Percentiles rank a stretch among this genome's conserved stretches.
Evolutionary conservation across 2,113 vertebrate genomes (phyloP).

Genomic region (Gallinago media): DNA sequence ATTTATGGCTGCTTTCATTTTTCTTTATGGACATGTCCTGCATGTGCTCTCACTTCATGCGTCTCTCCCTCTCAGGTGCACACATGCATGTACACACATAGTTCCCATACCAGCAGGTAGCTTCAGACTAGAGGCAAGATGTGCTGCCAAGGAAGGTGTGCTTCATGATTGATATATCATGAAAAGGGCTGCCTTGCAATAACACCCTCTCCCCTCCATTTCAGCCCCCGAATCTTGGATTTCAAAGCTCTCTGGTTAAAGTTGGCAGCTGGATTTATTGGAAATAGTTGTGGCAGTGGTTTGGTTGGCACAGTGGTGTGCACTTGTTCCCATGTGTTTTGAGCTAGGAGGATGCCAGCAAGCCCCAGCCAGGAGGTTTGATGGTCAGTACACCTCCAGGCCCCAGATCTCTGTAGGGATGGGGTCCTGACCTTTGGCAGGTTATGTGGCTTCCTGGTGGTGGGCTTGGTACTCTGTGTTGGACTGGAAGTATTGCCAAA

Average conservation of each 20-base stretch:
- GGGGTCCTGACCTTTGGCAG: neutral
- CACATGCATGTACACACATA: accelerated
- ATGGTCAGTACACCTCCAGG: neutral
- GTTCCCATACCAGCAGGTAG: neutral
- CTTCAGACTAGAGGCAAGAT: neutral
- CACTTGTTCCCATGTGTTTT: accelerated
- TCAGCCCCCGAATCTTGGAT: neutral
- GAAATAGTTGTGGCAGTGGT: accelerated
- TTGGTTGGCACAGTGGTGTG: neutral
- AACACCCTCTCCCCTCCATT: neutral
- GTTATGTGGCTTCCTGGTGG: neutral
- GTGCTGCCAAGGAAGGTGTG: neutral
- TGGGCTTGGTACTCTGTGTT: neutral
- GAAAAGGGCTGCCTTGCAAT: neutral
- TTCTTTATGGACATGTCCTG: neutral
- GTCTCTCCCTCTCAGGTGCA: neutral
- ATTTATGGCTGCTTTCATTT: neutral
- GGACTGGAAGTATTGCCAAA: neutral
- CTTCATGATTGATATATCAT: neutral
- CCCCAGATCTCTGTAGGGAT: neutral
- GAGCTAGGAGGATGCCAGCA: neutral
- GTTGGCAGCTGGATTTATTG: neutral
- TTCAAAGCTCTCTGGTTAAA: neutral
- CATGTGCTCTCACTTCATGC: neutral
- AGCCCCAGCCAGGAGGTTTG: neutral